Evolutionary conservation across 2,113 vertebrate genomes (phyloP).

Genomic region (Phyllostomus discolor): DNA sequence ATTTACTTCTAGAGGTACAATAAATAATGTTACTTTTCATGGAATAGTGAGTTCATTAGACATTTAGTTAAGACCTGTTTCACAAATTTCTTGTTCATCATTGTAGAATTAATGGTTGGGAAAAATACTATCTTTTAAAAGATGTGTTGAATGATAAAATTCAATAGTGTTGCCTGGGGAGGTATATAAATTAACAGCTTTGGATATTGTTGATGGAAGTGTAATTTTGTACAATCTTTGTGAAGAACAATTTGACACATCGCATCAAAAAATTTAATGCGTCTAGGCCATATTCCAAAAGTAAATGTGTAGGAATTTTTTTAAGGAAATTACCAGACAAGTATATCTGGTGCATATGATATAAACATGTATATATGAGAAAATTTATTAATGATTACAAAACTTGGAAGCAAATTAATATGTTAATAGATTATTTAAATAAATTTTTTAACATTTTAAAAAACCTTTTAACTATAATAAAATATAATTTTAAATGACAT

Average conservation of each 20-base stretch:
- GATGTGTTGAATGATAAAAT: neutral
- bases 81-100: neutral
- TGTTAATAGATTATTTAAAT: neutral
- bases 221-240: neutral
- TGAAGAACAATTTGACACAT: neutral
- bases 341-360: neutral
- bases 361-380: neutral
- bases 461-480: too few relatives aligned
- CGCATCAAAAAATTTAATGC: neutral
- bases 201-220: neutral
- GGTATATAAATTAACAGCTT: neutral
- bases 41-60: neutral
- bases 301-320: neutral
- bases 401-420: neutral
- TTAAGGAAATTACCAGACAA: neutral
- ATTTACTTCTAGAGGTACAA: neutral
- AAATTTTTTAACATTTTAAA: too few relatives aligned
- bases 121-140: neutral
- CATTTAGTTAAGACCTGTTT: neutral
- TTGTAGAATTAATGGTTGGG: neutral
- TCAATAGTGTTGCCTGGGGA: neutral
- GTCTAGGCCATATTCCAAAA: neutral
- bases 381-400: neutral
- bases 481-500: too few relatives aligned
- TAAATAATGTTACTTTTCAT: neutral